phyloP scores from a whole-genome alignment of 2,797 vertebrate species.

The Coilia nasus region DNA sequence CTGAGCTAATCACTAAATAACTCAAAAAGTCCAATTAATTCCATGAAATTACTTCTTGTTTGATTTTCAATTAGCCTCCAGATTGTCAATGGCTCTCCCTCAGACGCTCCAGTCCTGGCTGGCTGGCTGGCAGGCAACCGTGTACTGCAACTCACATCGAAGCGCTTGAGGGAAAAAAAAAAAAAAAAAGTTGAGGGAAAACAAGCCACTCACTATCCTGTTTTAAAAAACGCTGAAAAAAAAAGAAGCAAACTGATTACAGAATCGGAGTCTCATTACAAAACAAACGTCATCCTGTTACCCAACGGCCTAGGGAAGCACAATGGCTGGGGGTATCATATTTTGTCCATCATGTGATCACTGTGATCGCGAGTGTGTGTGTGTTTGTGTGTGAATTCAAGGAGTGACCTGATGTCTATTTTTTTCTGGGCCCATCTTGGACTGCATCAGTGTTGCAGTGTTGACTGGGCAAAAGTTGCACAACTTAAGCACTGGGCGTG shows the following conservation, averaged over 20 bases:
- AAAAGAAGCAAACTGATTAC: neutral
- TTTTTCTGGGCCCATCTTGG: neutral
- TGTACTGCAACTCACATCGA: neutral
- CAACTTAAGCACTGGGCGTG: neutral
- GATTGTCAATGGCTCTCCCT: neutral
- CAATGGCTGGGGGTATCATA: conserved; percentile 13
- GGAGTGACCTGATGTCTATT: neutral
- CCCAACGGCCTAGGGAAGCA: neutral
- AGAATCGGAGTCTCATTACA: neutral
- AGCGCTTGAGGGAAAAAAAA: neutral
- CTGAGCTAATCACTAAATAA: conserved; percentile 21
- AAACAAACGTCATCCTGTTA: conserved; percentile 17
- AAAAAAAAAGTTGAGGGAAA: neutral
- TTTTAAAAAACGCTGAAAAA: neutral
- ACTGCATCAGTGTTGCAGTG: neutral
- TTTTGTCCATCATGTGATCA: neutral
- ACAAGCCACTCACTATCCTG: neutral
- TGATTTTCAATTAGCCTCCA: conserved; percentile 28
- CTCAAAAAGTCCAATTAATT: conserved; percentile 30
- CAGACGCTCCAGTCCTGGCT: neutral
- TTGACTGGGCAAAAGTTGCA: too few species aligned
- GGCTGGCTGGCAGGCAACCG: neutral
- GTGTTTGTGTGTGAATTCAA: neutral
- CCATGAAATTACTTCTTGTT: conserved; percentile 22
- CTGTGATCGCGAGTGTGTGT: neutral